These are phyloP conservation scores for Mobula hypostoma DNA, from an alignment of 2,113 vertebrate species.

Conservation along the genomic window DNA sequence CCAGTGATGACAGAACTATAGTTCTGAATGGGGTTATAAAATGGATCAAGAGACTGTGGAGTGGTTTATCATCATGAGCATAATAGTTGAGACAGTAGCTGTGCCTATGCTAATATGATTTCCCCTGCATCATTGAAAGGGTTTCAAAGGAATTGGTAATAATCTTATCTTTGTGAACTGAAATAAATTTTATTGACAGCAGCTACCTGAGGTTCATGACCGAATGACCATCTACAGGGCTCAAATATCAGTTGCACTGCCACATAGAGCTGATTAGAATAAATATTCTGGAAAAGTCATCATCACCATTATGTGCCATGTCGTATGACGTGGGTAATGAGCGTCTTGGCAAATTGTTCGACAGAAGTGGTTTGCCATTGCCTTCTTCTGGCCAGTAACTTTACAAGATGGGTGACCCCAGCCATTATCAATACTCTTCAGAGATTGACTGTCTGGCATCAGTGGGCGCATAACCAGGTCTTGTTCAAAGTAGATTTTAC, in stretches of 20 bases:
- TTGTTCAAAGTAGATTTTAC: too few relatives aligned
- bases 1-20: slow-evolving; percentile 5
- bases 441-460: too few relatives aligned
- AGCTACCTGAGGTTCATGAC: neutral
- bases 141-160: neutral
- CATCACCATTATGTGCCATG: too few relatives aligned
- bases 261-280: neutral
- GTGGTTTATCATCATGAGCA: slow-evolving; percentile 19
- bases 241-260: neutral
- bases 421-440: too few relatives aligned
- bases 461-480: too few relatives aligned
- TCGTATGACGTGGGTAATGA: too few relatives aligned
- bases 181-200: neutral
- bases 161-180: neutral
- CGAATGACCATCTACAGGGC: neutral
- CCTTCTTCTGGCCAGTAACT: too few relatives aligned
- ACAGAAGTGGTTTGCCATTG: too few relatives aligned
- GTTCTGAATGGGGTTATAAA: neutral
- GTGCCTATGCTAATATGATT: neutral
- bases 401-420: too few relatives aligned
- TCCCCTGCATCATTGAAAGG: neutral
- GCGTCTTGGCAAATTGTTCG: too few relatives aligned
- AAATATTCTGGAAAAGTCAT: too few relatives aligned
- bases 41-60: neutral
- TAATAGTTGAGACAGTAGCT: neutral